Conservation (phyloP, 2,113 vertebrate species). For the Lamprotornis superbus region DNA sequence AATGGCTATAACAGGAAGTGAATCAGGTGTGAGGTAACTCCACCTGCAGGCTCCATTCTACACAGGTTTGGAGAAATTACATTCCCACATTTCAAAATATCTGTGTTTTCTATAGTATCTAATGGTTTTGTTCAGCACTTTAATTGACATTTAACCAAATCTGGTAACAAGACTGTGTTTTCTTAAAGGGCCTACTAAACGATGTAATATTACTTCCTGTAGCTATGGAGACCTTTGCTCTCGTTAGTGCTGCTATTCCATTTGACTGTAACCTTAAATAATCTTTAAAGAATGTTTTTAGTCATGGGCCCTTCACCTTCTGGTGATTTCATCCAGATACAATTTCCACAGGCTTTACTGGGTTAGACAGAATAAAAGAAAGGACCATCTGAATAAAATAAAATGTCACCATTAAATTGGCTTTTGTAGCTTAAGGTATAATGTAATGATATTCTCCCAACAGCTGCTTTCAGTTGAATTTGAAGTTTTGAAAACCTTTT, state of each 20-base stretch:
- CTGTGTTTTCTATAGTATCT: not conserved
- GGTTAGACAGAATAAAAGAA: conserved; percentile 73
- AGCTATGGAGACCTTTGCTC: conserved; percentile 59
- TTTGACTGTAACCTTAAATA: conserved; percentile 66
- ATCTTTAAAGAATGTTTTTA: conserved; percentile 77
- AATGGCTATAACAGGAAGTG: not conserved
- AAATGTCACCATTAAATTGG: conserved; percentile 79
- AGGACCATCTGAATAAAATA: conserved; percentile 80
- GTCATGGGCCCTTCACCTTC: conserved; percentile 76
- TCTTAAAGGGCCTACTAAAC: not conserved
- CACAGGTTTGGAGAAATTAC: not conserved
- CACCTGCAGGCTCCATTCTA: not conserved
- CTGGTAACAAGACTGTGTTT: conserved; percentile 18
- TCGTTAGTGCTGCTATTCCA: conserved; percentile 64
- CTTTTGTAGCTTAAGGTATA: conserved; percentile 77
- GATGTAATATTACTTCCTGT: conserved; percentile 63
- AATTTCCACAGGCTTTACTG: conserved; percentile 72
- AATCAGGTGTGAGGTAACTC: not conserved
- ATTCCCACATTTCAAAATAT: not conserved
- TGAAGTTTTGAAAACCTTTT: conserved; percentile 71
- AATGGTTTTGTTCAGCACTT: not conserved
- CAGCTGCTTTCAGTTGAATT: conserved; percentile 80
- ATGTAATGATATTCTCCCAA: conserved; percentile 75
- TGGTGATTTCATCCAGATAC: conserved; percentile 79
- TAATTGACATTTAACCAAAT: not conserved